phyloP scores from a whole-genome alignment of 2,113 vertebrate species.

The Peromyscus polionotus region DNA sequence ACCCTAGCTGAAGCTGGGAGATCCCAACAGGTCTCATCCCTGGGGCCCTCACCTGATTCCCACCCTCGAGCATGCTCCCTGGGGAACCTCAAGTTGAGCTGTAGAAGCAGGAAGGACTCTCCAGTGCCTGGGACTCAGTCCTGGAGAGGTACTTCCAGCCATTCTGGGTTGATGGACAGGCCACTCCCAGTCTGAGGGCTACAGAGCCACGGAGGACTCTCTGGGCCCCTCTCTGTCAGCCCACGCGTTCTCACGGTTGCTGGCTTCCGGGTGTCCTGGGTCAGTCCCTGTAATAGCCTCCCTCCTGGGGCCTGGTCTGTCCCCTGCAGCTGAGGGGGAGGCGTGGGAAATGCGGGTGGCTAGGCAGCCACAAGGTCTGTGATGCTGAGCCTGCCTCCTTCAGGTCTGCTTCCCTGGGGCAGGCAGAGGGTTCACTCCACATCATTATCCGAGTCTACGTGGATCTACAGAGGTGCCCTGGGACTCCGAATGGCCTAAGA shows the following conservation, averaged over 20 bases:
- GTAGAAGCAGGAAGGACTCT: neutral
- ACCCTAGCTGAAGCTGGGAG: neutral
- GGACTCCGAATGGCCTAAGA: accelerated
- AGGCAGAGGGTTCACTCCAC: accelerated
- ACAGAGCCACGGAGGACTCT: neutral
- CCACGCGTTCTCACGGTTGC: neutral
- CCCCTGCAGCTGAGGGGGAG: neutral
- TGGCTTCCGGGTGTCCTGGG: conserved; percentile 43
- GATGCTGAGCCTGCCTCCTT: neutral
- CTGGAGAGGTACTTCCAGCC: neutral
- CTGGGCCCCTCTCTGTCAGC: neutral
- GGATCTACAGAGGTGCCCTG: neutral
- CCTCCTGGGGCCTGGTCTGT: conserved; percentile 57
- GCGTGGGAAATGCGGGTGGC: conserved; percentile 56
- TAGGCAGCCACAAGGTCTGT: neutral
- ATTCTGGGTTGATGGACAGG: neutral
- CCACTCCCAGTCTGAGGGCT: neutral
- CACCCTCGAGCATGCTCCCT: accelerated
- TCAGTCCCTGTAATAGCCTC: conserved; percentile 56
- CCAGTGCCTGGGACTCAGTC: neutral
- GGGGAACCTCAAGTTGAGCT: neutral
- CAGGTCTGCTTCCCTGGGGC: neutral
- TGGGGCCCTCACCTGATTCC: neutral
- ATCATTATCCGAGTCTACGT: neutral
- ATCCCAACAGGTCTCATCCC: neutral